These are phyloP conservation scores for Dendrolimus punctatus DNA, from an alignment of 1,140 invertebrate genomes.

Conservation along the genomic window DNA sequence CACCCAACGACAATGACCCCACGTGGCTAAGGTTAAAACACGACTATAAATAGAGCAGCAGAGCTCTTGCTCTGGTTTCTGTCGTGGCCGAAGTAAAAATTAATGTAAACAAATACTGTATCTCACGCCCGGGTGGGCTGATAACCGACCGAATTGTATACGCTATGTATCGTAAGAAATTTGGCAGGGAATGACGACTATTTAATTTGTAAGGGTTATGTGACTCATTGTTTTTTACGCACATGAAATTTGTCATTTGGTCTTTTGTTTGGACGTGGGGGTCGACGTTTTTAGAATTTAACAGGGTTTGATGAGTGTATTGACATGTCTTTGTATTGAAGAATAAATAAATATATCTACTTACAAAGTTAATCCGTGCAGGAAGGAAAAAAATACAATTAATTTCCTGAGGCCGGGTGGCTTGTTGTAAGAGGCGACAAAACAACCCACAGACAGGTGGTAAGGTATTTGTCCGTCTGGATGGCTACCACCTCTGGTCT, in stretches of 20 bases:
- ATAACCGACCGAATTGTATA: slow-evolving; percentile 24
- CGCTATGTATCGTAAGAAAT: slow-evolving; percentile 5
- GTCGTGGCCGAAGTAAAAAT: slow-evolving; percentile 65
- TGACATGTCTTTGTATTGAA: too few species aligned
- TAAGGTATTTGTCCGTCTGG: too few species aligned
- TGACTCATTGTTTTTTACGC: slow-evolving; percentile 11
- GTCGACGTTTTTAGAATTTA: too few species aligned
- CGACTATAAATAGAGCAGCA: slow-evolving; percentile 44
- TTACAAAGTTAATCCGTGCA: too few species aligned
- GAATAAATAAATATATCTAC: too few species aligned
- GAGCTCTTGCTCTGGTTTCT: slow-evolving; percentile 59
- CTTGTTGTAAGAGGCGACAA: too few species aligned
- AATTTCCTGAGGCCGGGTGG: too few species aligned
- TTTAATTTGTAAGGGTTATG: slow-evolving; percentile 20
- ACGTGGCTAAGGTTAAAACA: slow-evolving; percentile 48
- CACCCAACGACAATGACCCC: slow-evolving; percentile 47
- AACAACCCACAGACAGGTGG: too few species aligned
- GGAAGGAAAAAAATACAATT: too few species aligned
- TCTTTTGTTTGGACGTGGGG: not conserved
- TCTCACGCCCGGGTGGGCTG: slow-evolving; percentile 59
- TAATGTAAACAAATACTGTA: slow-evolving; percentile 58
- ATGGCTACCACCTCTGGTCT: too few species aligned
- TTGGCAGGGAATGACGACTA: not conserved
- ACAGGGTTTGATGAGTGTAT: too few species aligned
- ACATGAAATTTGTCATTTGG: slow-evolving; percentile 7